Percentiles rank a stretch among this genome's conserved stretches.
Evolutionary conservation across 2,888 invertebrate genomes (phyloP).

Genomic region (Biston stratarius): DNA sequence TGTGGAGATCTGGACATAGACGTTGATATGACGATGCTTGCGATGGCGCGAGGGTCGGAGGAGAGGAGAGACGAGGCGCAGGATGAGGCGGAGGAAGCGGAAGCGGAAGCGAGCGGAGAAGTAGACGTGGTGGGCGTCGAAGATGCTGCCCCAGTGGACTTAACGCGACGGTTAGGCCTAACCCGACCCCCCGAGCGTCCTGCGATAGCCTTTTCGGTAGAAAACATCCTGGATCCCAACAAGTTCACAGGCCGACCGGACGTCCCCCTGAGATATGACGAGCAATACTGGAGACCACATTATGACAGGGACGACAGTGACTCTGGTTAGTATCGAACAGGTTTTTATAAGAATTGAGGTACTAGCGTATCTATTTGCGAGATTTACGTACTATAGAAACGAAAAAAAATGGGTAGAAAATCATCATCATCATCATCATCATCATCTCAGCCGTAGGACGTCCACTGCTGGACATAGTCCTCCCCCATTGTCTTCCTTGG

Average conservation of each 20-base stretch:
- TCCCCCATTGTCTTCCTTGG: no score
- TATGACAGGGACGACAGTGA: conserved; percentile 87
- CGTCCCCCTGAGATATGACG: conserved; percentile 83
- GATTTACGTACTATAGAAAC: no score
- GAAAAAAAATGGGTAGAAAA: no score
- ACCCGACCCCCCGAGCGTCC: conserved; percentile 86
- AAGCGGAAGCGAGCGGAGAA: conserved; percentile 74
- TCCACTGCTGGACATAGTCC: no score
- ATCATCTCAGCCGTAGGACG: no score
- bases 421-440: no score
- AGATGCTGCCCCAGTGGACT: conserved; percentile 79
- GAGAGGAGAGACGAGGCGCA: conserved; percentile 71
- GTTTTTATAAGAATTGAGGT: conserved; percentile 15
- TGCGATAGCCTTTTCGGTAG: conserved; percentile 93
- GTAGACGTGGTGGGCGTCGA: conserved; percentile 83
- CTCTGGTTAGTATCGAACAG: conserved; percentile 69
- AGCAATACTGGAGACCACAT: conserved; percentile 86
- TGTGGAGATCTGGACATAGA: conserved; percentile 50
- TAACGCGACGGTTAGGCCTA: conserved; percentile 83
- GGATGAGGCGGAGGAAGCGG: conserved; percentile 69
- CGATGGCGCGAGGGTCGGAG: conserved; percentile 82
- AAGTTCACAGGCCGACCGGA: conserved; percentile 93
- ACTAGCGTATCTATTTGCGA: no score
- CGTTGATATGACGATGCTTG: conserved; percentile 85
- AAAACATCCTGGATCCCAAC: conserved; percentile 95